phyloP scores from a whole-genome alignment of 2,888 invertebrate genomes.

The Oligia fasciuncula region DNA sequence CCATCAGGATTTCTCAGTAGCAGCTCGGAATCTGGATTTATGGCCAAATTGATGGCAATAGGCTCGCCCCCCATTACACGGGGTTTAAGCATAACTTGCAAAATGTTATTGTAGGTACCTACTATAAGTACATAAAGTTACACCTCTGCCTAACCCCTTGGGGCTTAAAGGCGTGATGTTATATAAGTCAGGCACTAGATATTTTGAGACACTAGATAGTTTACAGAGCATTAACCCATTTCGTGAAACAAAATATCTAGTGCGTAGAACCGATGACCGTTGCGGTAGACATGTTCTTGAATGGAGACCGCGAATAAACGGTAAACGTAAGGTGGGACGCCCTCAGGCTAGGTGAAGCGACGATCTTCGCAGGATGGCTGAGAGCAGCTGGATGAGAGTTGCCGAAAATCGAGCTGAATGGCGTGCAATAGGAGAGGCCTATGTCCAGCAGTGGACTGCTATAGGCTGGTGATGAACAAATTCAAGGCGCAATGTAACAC shows the following conservation, averaged over 20 bases:
- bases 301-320: too few species aligned
- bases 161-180: neutral
- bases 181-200: conserved; percentile 3
- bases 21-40: neutral
- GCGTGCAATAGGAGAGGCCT: too few species aligned
- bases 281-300: too few species aligned
- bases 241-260: neutral
- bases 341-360: too few species aligned
- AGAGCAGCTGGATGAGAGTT: too few species aligned
- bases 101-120: neutral
- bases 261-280: too few species aligned
- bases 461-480: neutral
- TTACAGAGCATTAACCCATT: conserved; percentile 43
- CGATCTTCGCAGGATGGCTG: too few species aligned
- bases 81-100: neutral
- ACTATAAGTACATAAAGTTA: too few species aligned
- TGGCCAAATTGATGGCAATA: neutral
- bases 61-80: neutral
- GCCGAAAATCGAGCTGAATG: too few species aligned
- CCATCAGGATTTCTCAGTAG: neutral
- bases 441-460: too few species aligned
- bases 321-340: too few species aligned
- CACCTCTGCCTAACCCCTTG: too few species aligned
- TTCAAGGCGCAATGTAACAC: conserved; percentile 15
- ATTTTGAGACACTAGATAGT: conserved; percentile 1